These are phyloP conservation scores for Marmota flaviventris DNA, from an alignment of 2,113 vertebrate species.

Conservation along the genomic window DNA sequence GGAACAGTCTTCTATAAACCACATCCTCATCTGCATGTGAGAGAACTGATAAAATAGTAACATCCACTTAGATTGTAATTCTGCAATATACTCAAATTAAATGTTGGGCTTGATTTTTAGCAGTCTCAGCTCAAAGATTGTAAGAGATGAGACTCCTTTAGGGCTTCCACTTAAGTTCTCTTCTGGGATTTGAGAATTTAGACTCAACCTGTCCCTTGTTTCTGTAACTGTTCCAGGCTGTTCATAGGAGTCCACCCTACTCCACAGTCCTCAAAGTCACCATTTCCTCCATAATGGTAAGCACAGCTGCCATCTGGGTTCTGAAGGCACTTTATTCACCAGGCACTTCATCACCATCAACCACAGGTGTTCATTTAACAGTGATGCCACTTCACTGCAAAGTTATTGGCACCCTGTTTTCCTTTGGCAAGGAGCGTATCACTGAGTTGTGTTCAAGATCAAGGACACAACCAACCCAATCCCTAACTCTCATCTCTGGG, in stretches of 20 bases:
- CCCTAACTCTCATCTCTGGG: not conserved
- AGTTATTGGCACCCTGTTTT: not conserved
- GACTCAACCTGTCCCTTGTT: not conserved
- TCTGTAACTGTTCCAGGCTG: not conserved
- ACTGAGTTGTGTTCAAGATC: not conserved
- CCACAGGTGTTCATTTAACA: not conserved
- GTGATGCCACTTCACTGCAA: too few species aligned
- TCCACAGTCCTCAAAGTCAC: fast-evolving
- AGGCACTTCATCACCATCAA: not conserved
- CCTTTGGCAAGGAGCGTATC: not conserved
- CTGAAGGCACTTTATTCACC: not conserved
- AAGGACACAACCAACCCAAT: not conserved
- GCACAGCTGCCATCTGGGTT: not conserved
- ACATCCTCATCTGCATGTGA: not conserved
- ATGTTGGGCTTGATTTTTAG: not conserved
- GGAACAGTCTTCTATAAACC: not conserved
- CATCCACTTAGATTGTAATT: not conserved
- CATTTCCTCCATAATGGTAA: not conserved
- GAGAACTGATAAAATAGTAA: not conserved
- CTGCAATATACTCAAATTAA: not conserved
- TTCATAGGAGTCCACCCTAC: not conserved
- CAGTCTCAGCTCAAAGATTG: not conserved
- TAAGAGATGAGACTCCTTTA: not conserved
- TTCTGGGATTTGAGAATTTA: not conserved
- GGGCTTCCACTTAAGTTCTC: not conserved